Evolutionary conservation across 2,113 vertebrate species (phyloP), one percentile per base, ranked within the genome.

Genomic region (Atrichornis clamosus): DNA sequence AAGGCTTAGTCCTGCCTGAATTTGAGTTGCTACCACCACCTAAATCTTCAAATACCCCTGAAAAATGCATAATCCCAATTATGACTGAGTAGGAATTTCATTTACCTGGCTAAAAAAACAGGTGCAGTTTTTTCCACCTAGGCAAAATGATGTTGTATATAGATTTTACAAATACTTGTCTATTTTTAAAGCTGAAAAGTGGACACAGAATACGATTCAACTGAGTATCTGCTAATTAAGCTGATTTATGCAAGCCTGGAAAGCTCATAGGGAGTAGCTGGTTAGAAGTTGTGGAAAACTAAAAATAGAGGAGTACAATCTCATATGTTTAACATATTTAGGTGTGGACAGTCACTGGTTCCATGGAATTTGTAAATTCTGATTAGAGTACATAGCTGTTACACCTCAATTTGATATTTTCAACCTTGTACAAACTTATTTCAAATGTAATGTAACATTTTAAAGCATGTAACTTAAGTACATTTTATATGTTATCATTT

Each of bases 191-290:
- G 35, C 33, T 82, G 65, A 78, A 64, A 91, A 86, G 37, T 73
- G 84, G 37, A 47, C 68, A 58, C 5, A 26, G 37, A 86, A 46
- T 86, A 55, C 0, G 0, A 52, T 77, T 67, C 63, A 95, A 11
- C 50, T 67, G 55, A 80, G 58, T 58, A 24, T 59, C 46, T 91
- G 67, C 59, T 94, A 86, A 96, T 96, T 94, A 80, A 58, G 32
- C 15, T 80, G 72, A 91, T 88, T 69, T 83, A 87, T 88, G 42
- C 46, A 93, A 39, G 47, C 58, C 58, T 69, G 42, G 49, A 74
- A 63, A 79, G 13, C 55, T 86, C 50, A 46, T 65, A 20, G 17
- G 35, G 50, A 86, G 17, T 30, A 73, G 11, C 5, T 84, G 42
- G n/a, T 73, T 87, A 58, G 53, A 69, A 86, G 20, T 1, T 74